Evolutionary conservation across 2,113 vertebrate species (phyloP).

Genomic region (Fregata magnificens): DNA sequence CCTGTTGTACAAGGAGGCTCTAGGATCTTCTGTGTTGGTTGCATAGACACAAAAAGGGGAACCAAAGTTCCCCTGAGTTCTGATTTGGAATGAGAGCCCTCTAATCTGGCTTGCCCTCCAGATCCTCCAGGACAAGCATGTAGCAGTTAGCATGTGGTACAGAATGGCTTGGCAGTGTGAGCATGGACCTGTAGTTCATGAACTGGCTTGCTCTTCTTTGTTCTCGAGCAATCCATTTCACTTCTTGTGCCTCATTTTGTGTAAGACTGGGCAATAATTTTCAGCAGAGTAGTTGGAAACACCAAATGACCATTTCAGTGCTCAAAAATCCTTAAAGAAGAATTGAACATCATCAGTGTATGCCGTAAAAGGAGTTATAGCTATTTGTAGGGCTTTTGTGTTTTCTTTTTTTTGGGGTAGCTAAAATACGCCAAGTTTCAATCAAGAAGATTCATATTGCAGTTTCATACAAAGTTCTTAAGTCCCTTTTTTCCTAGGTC

Average conservation of each 20-base stretch:
- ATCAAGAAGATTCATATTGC: background rate
- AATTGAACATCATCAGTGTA: background rate
- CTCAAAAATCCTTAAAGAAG: background rate
- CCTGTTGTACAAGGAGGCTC: background rate
- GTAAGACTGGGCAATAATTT: background rate
- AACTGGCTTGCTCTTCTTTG: background rate
- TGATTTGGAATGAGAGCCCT: background rate
- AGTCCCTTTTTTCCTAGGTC: background rate
- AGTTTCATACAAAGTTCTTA: background rate
- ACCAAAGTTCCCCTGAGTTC: background rate
- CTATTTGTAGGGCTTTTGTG: background rate
- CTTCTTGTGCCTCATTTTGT: background rate
- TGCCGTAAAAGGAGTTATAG: background rate
- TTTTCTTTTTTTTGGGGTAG: background rate
- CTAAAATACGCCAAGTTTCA: background rate
- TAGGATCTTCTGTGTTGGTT: background rate
- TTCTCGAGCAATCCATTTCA: background rate
- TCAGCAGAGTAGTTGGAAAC: background rate
- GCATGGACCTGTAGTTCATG: background rate
- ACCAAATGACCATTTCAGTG: background rate
- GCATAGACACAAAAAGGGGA: background rate
- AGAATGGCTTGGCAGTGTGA: background rate
- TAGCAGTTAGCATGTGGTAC: background rate
- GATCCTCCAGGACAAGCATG: background rate
- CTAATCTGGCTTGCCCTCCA: background rate